Percentiles rank a stretch among this genome's conserved stretches.
Evolutionary conservation across 64 coral and sea anemone species (phyloP).

Genomic region (Orbicella faveolata): DNA sequence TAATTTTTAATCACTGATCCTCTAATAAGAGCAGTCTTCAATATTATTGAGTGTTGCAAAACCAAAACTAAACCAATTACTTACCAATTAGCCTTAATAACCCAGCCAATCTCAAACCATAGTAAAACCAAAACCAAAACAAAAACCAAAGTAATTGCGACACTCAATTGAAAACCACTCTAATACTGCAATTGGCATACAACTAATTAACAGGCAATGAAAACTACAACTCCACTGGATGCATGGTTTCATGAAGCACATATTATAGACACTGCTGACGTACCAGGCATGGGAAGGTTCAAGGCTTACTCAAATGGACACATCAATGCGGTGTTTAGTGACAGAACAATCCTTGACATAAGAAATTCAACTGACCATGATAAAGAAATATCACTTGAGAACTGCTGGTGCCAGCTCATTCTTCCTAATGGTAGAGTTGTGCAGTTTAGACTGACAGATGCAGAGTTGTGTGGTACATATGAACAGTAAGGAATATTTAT

Average conservation of each 20-base stretch:
- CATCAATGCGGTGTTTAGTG: slow-evolving; percentile 43
- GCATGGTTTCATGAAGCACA: neutral
- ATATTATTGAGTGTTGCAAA: too few relatives aligned
- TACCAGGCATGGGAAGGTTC: slow-evolving; percentile 49
- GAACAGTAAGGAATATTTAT: neutral
- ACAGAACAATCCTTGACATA: slow-evolving; percentile 60
- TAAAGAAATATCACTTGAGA: neutral
- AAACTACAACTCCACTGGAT: neutral
- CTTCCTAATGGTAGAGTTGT: slow-evolving; percentile 41
- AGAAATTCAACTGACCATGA: neutral
- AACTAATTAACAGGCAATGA: neutral
- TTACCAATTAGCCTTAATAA: too few relatives aligned
- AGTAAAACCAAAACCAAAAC: too few relatives aligned
- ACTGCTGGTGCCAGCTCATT: slow-evolving; percentile 23
- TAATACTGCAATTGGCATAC: too few relatives aligned
- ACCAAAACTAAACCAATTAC: too few relatives aligned
- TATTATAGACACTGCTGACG: slow-evolving; percentile 31
- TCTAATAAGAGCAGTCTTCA: too few relatives aligned
- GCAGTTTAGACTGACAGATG: slow-evolving; percentile 3
- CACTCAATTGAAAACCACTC: too few relatives aligned
- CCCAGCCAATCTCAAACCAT: too few relatives aligned
- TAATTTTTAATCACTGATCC: too few relatives aligned
- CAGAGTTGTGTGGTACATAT: slow-evolving; percentile 8
- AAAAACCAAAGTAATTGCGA: too few relatives aligned
- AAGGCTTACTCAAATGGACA: slow-evolving; percentile 62